Evolutionary conservation across 2,113 vertebrate species (phyloP).

Genomic region (Corythaixoides concolor): DNA sequence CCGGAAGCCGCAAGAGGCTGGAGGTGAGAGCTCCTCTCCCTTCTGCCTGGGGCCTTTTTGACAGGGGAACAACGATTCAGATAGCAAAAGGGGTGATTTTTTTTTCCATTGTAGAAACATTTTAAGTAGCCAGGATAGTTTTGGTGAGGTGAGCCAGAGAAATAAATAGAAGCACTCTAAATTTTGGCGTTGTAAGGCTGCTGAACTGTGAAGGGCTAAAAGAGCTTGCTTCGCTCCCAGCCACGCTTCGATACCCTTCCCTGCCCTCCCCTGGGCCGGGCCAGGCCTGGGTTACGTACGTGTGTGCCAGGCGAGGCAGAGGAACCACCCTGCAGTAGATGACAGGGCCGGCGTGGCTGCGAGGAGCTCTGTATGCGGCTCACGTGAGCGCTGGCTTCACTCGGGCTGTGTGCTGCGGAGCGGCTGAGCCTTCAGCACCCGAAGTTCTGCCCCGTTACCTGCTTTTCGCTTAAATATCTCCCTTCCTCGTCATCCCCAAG

Average conservation of each 20-base stretch:
- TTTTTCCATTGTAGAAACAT: not conserved
- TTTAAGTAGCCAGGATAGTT: not conserved
- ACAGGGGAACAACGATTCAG: rapidly evolving
- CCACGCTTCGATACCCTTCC: rapidly evolving
- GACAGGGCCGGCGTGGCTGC: rapidly evolving
- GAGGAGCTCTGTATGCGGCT: not conserved
- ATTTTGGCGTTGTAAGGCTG: not conserved
- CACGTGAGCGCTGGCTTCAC: not conserved
- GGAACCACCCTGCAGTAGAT: not conserved
- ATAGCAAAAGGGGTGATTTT: not conserved
- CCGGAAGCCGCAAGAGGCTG: not conserved
- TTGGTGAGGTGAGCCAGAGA: not conserved
- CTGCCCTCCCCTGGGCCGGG: not conserved
- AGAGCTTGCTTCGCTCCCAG: not conserved
- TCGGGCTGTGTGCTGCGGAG: not conserved
- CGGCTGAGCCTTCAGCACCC: not conserved
- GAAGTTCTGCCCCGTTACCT: constrained; percentile 12
- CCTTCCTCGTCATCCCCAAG: not conserved
- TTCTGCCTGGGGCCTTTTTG: not conserved
- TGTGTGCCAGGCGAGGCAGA: not conserved
- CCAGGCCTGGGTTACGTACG: not conserved
- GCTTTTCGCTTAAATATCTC: not conserved
- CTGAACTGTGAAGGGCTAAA: not conserved
- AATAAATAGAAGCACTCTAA: not conserved
- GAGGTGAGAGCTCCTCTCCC: not conserved